Conservation (phyloP, 2,113 vertebrate genomes). For the Passer montanus region DNA sequence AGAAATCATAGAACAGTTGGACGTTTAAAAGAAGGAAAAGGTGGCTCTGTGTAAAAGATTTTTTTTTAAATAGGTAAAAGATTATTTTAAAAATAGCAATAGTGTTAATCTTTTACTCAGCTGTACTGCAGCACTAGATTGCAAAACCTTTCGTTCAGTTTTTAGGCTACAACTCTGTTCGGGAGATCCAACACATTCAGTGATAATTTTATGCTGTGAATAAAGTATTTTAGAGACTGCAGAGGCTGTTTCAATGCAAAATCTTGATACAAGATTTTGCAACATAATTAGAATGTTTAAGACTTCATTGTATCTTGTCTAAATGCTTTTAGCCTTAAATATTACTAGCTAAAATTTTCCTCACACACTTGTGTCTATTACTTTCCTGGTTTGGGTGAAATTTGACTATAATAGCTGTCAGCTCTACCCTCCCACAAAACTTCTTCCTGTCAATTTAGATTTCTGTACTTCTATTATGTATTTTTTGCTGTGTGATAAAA, state of each 20-base stretch:
- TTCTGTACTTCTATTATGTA: background rate
- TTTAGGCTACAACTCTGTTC: background rate
- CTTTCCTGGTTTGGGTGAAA: background rate
- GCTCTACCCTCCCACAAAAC: background rate
- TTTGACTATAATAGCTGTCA: background rate
- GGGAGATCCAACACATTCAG: background rate
- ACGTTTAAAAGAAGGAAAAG: background rate
- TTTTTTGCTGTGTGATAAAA: background rate
- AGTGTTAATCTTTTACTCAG: background rate
- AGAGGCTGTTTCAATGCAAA: background rate
- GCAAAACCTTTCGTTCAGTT: background rate
- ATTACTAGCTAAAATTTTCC: background rate
- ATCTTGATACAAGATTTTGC: background rate
- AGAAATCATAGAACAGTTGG: background rate
- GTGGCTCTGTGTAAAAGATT: background rate
- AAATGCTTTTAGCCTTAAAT: background rate
- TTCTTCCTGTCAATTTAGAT: background rate
- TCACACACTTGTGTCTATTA: background rate
- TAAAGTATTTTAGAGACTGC: background rate
- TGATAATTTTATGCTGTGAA: background rate
- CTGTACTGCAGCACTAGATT: background rate
- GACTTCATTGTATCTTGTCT: background rate
- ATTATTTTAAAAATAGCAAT: background rate
- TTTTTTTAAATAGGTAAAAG: background rate
- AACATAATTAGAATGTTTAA: background rate